phyloP scores from a whole-genome alignment of 2,113 vertebrate genomes.

The Tetraodon nigroviridis region DNA sequence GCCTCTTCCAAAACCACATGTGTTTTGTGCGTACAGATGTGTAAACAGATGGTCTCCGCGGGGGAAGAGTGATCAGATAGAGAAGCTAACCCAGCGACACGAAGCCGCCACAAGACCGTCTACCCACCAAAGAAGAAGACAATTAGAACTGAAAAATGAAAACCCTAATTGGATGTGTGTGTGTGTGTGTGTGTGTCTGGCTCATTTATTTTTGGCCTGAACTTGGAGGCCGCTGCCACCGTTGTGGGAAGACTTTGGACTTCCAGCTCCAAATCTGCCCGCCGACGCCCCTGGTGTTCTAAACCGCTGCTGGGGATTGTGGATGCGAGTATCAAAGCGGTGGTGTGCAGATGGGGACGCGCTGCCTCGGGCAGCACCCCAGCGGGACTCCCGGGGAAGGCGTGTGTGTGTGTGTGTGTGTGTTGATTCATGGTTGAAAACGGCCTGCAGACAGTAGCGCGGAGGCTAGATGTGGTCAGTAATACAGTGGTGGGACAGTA shows the following conservation, averaged over 20 bases:
- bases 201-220: conserved; percentile 10
- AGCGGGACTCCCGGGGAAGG: conserved; percentile 11
- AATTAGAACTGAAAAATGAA: no score
- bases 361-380: conserved; percentile 12
- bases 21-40: conserved; percentile 10
- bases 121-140: conserved; percentile 30
- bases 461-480: conserved; percentile 64
- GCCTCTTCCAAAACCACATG: conserved; percentile 5
- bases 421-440: conserved; percentile 51
- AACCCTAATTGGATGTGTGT: conserved; percentile 8
- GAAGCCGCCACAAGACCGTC: conserved; percentile 29
- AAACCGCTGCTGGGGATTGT: background rate
- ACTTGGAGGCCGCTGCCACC: background rate
- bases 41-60: conserved; percentile 21
- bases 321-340: conserved; percentile 7
- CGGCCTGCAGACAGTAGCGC: conserved; percentile 43
- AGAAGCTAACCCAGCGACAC: conserved; percentile 36
- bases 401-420: background rate
- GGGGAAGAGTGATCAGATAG: conserved; percentile 3
- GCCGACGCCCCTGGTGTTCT: background rate
- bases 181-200: conserved; percentile 12
- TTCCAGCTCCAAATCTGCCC: conserved; percentile 22
- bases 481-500: conserved; percentile 66
- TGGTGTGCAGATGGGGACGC: background rate
- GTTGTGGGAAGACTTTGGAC: background rate